Percentiles rank a stretch among this genome's conserved stretches.
Conservation (phyloP, 2,888 invertebrate genomes). For the Zaprionus lineosus region DNA sequence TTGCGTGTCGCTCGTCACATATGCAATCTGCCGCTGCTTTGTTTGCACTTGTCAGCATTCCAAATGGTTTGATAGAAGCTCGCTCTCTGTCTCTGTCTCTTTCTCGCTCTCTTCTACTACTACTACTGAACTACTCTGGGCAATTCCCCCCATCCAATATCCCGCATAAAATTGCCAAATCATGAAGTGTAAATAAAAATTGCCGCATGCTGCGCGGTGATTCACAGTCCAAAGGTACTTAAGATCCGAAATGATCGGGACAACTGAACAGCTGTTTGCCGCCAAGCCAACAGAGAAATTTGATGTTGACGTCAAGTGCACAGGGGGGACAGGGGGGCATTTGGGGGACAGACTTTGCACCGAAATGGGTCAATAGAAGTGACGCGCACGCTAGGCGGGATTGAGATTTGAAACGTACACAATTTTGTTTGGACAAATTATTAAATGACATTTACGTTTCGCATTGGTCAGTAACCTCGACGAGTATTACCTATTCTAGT, state of each 20-base stretch:
- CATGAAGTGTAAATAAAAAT: slow-evolving; percentile 33
- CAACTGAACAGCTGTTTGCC: slow-evolving; percentile 9
- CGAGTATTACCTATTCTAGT: no score
- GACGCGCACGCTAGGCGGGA: no score
- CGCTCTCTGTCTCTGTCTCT: slow-evolving; percentile 1
- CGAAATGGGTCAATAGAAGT: slow-evolving; percentile 6
- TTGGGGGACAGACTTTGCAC: no score
- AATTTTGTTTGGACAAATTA: no score
- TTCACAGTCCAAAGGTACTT: slow-evolving; percentile 43
- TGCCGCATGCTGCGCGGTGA: slow-evolving; percentile 14
- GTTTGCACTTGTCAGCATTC: slow-evolving; percentile 29
- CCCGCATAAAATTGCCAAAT: slow-evolving; percentile 34
- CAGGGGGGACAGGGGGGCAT: no score
- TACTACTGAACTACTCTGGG: not conserved
- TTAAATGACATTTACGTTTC: no score
- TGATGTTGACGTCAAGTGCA: not conserved
- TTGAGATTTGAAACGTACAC: no score
- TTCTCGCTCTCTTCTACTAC: not conserved
- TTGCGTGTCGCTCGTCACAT: slow-evolving; percentile 23
- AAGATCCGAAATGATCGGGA: slow-evolving; percentile 1
- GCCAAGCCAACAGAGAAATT: slow-evolving; percentile 5
- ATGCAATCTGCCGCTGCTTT: slow-evolving; percentile 42
- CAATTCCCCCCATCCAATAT: no score
- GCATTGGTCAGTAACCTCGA: slow-evolving; percentile 43
- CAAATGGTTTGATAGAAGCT: slow-evolving; percentile 33